Evolutionary conservation across 2,797 vertebrate species (phyloP), one percentile per base, ranked within the genome.

Genomic region (Microhierax caerulescens): DNA sequence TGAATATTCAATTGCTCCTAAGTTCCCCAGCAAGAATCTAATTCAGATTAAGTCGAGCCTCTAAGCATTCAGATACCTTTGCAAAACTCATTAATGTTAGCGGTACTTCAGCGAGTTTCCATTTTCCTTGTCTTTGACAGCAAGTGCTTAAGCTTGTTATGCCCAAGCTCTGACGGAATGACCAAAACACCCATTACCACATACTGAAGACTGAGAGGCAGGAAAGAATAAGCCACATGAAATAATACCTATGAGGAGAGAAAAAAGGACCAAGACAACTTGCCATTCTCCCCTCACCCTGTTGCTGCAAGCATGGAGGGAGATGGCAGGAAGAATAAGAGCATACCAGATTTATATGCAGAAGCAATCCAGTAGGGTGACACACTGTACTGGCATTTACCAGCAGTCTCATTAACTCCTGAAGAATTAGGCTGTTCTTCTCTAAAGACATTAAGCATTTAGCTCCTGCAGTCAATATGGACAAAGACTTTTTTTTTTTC

Each of bases 181-280:
- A 93, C 36, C 68, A 95, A 89, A 94, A 72, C 59, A 93, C 43
- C 47, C 74, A 80, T 27, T 96, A 84, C 27, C 64, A 94, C 56
- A 85, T 12, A 87, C 39, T 47, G 74, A 93, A 93, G 83, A 92
- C 64, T 56, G 86, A 93, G 81, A 76, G 67, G 72, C 24, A 67
- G 53, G 63, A 93, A 87, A 94, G 81, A 96, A 80, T 72, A 93
- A 92, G 68, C 27, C 80, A 94, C 83, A 80, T 70, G 53, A 96
- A 95, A 88, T 59, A 85, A 86, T 6, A 85, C 28, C 86, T 85
- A 77, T 5, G 54, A 89, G 88, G 56, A 97, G 68, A 91, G 23
- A 88, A 93, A 90, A 89, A 93, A 95, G 68, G 61, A 85, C 72
- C 59, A 77, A 94, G 86, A 91, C 48, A 97, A 85, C 60, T 70